phyloP scores from a whole-genome alignment of 2,888 invertebrate genomes.

The Mechanitis messenoides region DNA sequence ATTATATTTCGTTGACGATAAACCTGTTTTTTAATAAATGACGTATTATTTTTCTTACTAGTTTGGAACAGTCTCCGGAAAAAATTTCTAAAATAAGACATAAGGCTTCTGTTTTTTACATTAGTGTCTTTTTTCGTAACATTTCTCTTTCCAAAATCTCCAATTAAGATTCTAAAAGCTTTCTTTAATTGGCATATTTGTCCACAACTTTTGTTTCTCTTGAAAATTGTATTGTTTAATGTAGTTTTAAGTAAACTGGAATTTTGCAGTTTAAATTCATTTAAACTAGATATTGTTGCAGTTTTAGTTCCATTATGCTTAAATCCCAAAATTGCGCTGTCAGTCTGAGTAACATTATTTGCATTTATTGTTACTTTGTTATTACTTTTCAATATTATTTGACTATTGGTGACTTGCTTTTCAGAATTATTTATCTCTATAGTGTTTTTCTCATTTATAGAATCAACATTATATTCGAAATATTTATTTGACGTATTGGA shows the following conservation, averaged over 20 bases:
- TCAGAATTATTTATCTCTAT: neutral
- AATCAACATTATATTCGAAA: constrained; percentile 16
- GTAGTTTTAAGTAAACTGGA: neutral
- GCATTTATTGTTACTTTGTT: neutral
- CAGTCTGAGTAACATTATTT: neutral
- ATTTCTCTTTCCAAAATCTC: constrained; percentile 26
- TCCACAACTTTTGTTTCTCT: constrained; percentile 24
- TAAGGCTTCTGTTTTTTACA: constrained; percentile 36
- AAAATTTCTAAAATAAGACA: constrained; percentile 47
- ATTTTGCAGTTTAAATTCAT: neutral
- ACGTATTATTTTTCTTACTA: constrained; percentile 25
- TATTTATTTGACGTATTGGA: constrained; percentile 5
- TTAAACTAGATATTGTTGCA: neutral
- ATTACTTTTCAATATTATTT: neutral
- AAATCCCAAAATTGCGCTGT: neutral
- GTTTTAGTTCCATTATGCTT: neutral
- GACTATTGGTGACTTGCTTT: neutral
- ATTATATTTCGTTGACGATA: constrained; percentile 38
- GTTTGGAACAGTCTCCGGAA: constrained; percentile 46
- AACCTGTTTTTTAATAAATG: constrained; percentile 24
- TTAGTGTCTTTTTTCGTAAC: constrained; percentile 24
- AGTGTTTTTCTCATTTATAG: neutral
- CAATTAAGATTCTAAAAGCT: constrained; percentile 7
- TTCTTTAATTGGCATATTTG: constrained; percentile 21
- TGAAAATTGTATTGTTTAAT: neutral